phyloP scores from a whole-genome alignment of 2,888 invertebrate species.

The Drosophila kanekoi region DNA sequence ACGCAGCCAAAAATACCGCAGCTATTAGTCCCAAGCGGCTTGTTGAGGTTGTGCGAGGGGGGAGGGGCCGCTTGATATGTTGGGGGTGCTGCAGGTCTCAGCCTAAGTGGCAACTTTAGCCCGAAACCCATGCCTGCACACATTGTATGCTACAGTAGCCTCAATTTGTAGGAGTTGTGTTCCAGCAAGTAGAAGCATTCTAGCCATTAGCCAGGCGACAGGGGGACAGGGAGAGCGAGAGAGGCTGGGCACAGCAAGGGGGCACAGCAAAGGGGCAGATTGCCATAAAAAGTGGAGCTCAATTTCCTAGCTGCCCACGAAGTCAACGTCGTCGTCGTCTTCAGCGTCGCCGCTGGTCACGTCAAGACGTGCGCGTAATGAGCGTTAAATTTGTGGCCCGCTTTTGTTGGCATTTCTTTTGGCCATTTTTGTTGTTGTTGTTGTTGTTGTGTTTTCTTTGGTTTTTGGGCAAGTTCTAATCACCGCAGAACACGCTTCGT shows the following conservation, averaged over 20 bases:
- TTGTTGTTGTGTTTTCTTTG: conserved; percentile 22
- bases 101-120: conserved; percentile 22
- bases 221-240: neutral
- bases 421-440: conserved; percentile 34
- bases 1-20: conserved; percentile 42
- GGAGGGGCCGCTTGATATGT: neutral
- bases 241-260: conserved; percentile 4
- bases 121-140: conserved; percentile 29
- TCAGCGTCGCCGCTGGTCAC: conserved; percentile 66
- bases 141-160: conserved; percentile 48
- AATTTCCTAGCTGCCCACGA: conserved; percentile 78
- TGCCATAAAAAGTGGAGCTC: conserved; percentile 62
- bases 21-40: conserved; percentile 39
- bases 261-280: conserved; percentile 7
- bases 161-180: conserved; percentile 31
- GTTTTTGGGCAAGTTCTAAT: conserved; percentile 76
- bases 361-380: conserved; percentile 78
- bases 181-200: conserved; percentile 56
- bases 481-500: conserved; percentile 69
- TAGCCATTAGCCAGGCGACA: conserved; percentile 65
- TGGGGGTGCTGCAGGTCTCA: conserved; percentile 14
- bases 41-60: neutral
- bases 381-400: conserved; percentile 76
- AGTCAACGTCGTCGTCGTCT: conserved; percentile 26
- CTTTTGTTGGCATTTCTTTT: conserved; percentile 51